Evolutionary conservation across 2,113 vertebrate species (phyloP), one percentile per base, ranked within the genome.

Genomic region (Podarcis cretensis): DNA sequence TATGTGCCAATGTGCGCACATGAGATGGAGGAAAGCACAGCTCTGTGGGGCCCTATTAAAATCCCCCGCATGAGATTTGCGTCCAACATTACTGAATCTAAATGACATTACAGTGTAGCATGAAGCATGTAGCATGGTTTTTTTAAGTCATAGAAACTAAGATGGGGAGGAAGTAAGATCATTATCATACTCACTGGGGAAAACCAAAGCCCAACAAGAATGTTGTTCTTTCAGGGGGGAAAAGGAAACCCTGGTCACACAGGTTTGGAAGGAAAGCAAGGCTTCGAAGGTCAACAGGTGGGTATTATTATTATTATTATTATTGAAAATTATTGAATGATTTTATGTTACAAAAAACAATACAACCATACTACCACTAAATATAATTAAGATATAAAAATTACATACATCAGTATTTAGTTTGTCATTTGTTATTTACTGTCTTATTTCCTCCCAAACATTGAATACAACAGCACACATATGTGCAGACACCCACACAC

Each of bases 231-330:
- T 43, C 23, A 96, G 94, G 94, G 94, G 2, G 27, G 0, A 43
- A 2, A 1, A 69, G 93, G 96, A 43, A 18, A 30, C 5, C 13
- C 23, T 20, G 94, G 92, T 32, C 81, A 85, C 5, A 37, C 85
- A 16, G 90, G 94, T 54, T 89, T 85, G 20, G 32, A 40, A 93
- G 94, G 92, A 43, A 92, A 94, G 2, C 12, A 14, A 37, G 94
- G 94, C 86, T 88, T 87, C 2, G 92, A 87, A 65, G 95, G 94
- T 69, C 91, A 84, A 65, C 93, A 95, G 95, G 94, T 95, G 83
- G 2, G 13, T 18, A 48, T 80, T 63, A 30, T n/a, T n/a, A n/a
- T n/a, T n/a, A n/a, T n/a, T n/a, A n/a, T n/a, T n/a, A n/a, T n/a
- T n/a, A n/a, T n/a, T n/a, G n/a, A n/a, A n/a, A n/a, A n/a, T n/a